phyloP scores from a whole-genome alignment of 35 echinoderm and acorn worm species.

The Acanthaster planci region DNA sequence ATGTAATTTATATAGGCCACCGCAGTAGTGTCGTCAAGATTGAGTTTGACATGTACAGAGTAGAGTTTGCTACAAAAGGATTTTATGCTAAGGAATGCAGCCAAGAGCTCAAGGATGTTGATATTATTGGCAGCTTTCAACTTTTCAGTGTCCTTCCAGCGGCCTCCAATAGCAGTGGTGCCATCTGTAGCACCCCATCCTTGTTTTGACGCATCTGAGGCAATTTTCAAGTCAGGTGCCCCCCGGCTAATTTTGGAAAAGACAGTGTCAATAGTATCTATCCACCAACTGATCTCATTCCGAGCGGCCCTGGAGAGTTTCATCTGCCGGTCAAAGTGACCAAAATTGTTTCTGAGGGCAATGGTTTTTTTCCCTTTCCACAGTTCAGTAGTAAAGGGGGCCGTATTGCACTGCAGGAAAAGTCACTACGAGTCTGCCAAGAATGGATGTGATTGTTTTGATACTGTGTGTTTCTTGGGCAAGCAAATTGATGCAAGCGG shows the following conservation, averaged over 20 bases:
- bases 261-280: constrained; percentile 15
- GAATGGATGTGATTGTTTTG: constrained; percentile 45
- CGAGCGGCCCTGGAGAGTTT: constrained; percentile 43
- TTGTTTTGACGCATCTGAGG: constrained; percentile 46
- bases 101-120: constrained; percentile 59
- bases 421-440: constrained; percentile 68
- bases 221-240: constrained; percentile 45
- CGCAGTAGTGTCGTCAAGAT: constrained; percentile 65
- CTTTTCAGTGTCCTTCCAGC: constrained; percentile 54
- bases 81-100: constrained; percentile 43
- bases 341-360: constrained; percentile 49
- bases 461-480: constrained; percentile 19
- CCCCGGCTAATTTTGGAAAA: background rate
- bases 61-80: constrained; percentile 39
- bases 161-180: constrained; percentile 17
- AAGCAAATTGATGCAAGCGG: constrained; percentile 41
- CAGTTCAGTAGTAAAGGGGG: constrained; percentile 53
- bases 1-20: constrained; percentile 70
- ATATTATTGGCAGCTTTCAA: constrained; percentile 1
- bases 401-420: constrained; percentile 74
- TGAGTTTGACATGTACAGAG: constrained; percentile 51
- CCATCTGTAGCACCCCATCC: constrained; percentile 78
- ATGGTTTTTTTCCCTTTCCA: constrained; percentile 67
- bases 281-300: constrained; percentile 67
- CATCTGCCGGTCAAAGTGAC: constrained; percentile 57